A percentile compares a stretch with the other conserved stretches of the same genome.
These are phyloP conservation scores for Thalassophryne amazonica DNA, from an alignment of 2,797 vertebrate genomes.

Conservation along the genomic window DNA sequence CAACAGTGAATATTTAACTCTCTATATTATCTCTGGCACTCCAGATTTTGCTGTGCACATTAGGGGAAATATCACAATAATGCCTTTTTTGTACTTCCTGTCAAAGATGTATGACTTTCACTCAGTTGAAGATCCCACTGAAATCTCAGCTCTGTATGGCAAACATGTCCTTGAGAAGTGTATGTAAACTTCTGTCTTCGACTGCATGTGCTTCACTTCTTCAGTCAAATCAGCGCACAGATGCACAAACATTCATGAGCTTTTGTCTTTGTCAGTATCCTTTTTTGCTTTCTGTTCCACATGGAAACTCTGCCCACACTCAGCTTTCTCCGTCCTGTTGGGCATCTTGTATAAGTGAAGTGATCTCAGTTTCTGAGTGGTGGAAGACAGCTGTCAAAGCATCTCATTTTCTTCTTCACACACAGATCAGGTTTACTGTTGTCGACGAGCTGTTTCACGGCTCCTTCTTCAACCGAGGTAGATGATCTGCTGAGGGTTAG, in stretches of 20 bases:
- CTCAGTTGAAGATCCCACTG: no score
- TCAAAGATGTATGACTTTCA: no score
- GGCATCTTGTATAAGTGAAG: background rate
- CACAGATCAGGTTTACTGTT: conserved; percentile 8
- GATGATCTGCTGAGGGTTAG: conserved; percentile 10
- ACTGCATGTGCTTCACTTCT: background rate
- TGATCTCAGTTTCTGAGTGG: background rate
- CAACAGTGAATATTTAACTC: no score
- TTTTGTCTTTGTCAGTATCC: background rate
- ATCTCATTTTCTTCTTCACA: conserved; percentile 6
- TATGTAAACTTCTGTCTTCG: background rate
- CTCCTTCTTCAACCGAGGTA: no score
- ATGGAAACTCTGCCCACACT: background rate
- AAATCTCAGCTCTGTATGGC: no score
- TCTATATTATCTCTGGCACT: no score
- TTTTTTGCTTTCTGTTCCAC: background rate
- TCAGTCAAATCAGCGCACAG: background rate
- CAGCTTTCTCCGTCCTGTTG: background rate
- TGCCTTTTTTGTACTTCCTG: no score
- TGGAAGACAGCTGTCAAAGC: conserved; percentile 20
- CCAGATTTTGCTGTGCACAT: no score
- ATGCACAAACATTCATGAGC: background rate
- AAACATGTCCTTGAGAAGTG: no score
- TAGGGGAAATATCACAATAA: no score
- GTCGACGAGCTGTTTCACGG: no score